Evolutionary conservation across 2,113 vertebrate species (phyloP).

Genomic region (Carassius carassius): DNA sequence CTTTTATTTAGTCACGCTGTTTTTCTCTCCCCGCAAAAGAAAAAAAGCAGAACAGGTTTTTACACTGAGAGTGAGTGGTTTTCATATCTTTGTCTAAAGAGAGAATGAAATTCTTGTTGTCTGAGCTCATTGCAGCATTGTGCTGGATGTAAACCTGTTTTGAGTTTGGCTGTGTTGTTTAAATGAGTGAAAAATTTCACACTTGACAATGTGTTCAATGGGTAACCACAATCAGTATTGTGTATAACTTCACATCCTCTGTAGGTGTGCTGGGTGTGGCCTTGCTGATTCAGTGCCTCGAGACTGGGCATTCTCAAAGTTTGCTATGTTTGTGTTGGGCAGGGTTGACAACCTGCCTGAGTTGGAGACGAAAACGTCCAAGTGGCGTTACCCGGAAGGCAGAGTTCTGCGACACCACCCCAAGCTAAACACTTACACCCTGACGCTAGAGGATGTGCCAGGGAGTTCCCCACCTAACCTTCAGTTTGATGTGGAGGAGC

Average conservation of each 20-base stretch:
- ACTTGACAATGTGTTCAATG: slow-evolving; percentile 21
- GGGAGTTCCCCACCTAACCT: slow-evolving; percentile 54
- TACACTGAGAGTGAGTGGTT: neutral
- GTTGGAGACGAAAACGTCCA: slow-evolving; percentile 73
- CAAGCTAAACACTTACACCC: slow-evolving; percentile 76
- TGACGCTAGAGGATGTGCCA: slow-evolving; percentile 67
- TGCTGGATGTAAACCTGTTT: slow-evolving; percentile 30
- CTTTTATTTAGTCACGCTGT: neutral
- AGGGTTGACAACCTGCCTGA: slow-evolving; percentile 70
- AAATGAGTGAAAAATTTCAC: neutral
- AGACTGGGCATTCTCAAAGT: slow-evolving; percentile 35
- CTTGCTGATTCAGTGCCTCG: slow-evolving; percentile 34
- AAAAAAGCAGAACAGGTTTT: slow-evolving; percentile 18
- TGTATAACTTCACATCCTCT: neutral
- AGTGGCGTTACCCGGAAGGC: slow-evolving; percentile 72
- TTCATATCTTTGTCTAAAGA: neutral
- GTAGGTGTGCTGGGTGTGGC: slow-evolving; percentile 45
- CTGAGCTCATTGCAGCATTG: neutral
- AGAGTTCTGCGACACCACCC: slow-evolving; percentile 80
- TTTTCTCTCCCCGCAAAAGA: neutral
- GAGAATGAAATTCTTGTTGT: neutral
- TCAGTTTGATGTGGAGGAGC: slow-evolving; percentile 71
- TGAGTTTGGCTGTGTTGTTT: neutral
- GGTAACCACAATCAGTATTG: slow-evolving; percentile 9
- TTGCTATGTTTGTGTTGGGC: slow-evolving; percentile 50